Evolutionary conservation across 2,797 vertebrate species (phyloP), one percentile per base, ranked within the genome.

Genomic region (Oceanodroma leucorhoa): DNA sequence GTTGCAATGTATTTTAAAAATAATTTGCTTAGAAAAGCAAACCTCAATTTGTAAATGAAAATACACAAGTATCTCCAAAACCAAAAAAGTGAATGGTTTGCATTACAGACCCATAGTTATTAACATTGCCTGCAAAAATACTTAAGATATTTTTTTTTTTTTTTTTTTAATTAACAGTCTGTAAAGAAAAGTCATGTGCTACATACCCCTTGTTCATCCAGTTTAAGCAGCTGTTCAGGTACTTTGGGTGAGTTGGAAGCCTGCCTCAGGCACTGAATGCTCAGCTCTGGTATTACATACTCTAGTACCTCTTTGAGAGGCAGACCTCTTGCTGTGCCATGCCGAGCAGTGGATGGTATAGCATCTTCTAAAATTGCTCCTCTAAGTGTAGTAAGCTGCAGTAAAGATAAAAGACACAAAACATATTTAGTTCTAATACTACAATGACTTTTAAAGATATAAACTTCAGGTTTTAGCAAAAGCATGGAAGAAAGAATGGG

Each of bases 201-300:
- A 98, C 99, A 91, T 97, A 99, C 99, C 98, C 99, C 99, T 96
- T 99, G 99, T 89, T 99, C 99, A 73, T 99, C 99, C 62, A 99
- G 97, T 96, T 99, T 99, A 70, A 99, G 99, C 20, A 99, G 98
- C 92, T 99, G 99, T 87, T 99, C 99, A 0, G 98, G 97, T 90
- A 99, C 99, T 97, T 98, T 99, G 72, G 99, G 99, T 3, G 99
- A 99, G 97, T 88, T 99, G 84, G 98, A 97, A 86, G 99, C 99
- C 96, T 99, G 98, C 55, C 99, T 98, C 87, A 99, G 98, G 97
- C 99, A 99, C 93, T 98, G 98, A 94, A 99, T 99, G 87, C 98
- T 99, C 67, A 99, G 98, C 95, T 99, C 99, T 6, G 99, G 99
- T 92, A 99, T 97, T 76, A 99, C 99, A 10, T 99, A 99, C 78